Base-by-base conservation (phyloP, 1,140 invertebrate species). In the Brachionus angularis region DNA sequence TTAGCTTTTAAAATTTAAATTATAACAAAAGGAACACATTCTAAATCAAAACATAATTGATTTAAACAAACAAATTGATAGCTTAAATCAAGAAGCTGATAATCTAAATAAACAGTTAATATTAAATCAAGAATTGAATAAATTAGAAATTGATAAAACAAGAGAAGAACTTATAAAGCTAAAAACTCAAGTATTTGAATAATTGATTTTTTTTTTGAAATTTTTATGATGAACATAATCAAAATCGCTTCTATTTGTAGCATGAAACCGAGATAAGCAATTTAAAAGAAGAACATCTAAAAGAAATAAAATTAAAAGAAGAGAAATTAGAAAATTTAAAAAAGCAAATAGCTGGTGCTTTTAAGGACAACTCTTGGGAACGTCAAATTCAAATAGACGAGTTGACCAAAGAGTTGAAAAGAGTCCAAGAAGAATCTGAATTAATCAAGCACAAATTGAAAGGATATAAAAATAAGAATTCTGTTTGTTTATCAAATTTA, bases 361-460 rank as follows among this genome's bases (percentile, higher is more conserved):
- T 79, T 31, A 77, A 78, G 72, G 78, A 77, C 62, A 79, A 79
- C 49, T 79, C 78, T 21, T 78, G 78, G 77, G 78, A 79, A 61
- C 69, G 78, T 42, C 78, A 79, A 70, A 76, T 78, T 36, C 78
- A 79, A 72, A 71, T 79, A 33, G 78, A 79, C 18, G 78, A 79
- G 70, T 58, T 79, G 46, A 79, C 77, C 7, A 79, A 78, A 73
- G 78, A 79, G 50, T 62, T 79, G 52, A 70, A 73, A 23, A 64
- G 76, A 14, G 72, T 78, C 36, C 77, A 78, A 53, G 77, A 79
- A 7, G 78, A 79, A 58, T 73, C 73, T 69, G 77, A 79, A 21
- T 53, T 74, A 21, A 73, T 79, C 8, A 74, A 75, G 29, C 75
- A 76, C 55, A 78, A 76, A 58, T 58, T 78, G 1, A 78, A 77